Conservation (phyloP, 2,113 vertebrate genomes). For the Oceanodroma tethys region DNA sequence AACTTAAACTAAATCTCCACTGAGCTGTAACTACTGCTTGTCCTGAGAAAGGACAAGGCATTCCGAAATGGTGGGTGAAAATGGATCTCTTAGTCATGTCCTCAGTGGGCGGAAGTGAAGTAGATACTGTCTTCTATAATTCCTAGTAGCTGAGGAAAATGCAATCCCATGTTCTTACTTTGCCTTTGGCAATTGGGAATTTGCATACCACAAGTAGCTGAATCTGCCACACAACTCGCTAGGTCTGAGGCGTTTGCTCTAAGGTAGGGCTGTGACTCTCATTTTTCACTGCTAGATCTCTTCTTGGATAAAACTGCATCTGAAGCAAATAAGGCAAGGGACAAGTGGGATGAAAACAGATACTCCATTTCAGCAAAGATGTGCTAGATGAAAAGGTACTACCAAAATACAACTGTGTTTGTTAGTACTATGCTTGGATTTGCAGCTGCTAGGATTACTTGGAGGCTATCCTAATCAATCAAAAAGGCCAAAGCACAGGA, state of each 20-base stretch:
- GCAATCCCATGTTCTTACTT: background rate
- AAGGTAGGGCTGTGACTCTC: background rate
- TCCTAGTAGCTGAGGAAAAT: background rate
- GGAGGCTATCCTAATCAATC: background rate
- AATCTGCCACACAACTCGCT: background rate
- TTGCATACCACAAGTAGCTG: background rate
- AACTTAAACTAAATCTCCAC: background rate
- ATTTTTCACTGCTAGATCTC: background rate
- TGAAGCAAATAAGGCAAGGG: background rate
- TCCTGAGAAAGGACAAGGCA: background rate
- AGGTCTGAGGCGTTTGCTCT: background rate
- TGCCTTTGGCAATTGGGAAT: background rate
- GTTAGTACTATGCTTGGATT: background rate
- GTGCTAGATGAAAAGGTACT: background rate
- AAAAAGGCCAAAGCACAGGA: background rate
- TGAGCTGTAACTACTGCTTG: background rate
- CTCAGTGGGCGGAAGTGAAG: background rate
- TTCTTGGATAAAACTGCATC: background rate
- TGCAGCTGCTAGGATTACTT: background rate
- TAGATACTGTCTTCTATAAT: background rate
- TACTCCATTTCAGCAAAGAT: background rate
- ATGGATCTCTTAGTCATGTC: background rate
- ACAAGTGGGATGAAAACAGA: background rate
- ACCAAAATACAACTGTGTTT: background rate
- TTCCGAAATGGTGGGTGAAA: background rate